Conservation (phyloP, 1,140 invertebrate species). For the Heliconius hewitsoni region DNA sequence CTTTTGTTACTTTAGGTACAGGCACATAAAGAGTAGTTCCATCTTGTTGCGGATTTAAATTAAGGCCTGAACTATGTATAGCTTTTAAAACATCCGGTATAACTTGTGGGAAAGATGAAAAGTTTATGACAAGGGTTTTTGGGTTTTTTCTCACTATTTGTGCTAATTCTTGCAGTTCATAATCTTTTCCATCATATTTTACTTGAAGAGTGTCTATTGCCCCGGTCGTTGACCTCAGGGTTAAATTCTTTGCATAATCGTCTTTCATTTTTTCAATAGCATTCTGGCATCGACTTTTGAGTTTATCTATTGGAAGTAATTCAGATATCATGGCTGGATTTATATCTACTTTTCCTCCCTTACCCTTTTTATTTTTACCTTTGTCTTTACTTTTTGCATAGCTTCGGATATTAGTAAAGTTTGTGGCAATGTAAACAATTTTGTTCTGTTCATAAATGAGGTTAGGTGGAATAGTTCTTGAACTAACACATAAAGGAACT, state of each 20-base stretch:
- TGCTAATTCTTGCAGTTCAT: conserved; percentile 93
- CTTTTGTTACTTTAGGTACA: conserved; percentile 95
- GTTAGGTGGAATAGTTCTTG: conserved; percentile 48
- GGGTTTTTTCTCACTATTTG: conserved; percentile 93
- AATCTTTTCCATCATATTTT: conserved; percentile 90
- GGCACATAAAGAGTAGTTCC: conserved; percentile 93
- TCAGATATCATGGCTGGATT: conserved; percentile 86
- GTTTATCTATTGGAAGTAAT: conserved; percentile 86
- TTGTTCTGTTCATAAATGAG: conserved; percentile 39
- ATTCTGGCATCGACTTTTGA: conserved; percentile 85
- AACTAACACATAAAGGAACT: conserved; percentile 47
- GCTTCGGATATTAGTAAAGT: conserved; percentile 51
- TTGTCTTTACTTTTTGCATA: conserved; percentile 83
- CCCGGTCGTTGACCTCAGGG: conserved; percentile 86
- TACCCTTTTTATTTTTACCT: conserved; percentile 84
- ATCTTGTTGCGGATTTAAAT: conserved; percentile 97
- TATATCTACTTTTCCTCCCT: conserved; percentile 86
- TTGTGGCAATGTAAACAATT: conserved; percentile 44
- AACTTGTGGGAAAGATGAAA: conserved; percentile 91
- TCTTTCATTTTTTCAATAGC: conserved; percentile 87
- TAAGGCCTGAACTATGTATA: conserved; percentile 91
- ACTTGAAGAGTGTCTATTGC: conserved; percentile 89
- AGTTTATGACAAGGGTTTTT: conserved; percentile 92
- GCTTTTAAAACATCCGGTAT: conserved; percentile 89
- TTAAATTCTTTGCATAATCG: conserved; percentile 90